phyloP scores from a whole-genome alignment of 2,888 invertebrate species.

The Apodemia duryi region DNA sequence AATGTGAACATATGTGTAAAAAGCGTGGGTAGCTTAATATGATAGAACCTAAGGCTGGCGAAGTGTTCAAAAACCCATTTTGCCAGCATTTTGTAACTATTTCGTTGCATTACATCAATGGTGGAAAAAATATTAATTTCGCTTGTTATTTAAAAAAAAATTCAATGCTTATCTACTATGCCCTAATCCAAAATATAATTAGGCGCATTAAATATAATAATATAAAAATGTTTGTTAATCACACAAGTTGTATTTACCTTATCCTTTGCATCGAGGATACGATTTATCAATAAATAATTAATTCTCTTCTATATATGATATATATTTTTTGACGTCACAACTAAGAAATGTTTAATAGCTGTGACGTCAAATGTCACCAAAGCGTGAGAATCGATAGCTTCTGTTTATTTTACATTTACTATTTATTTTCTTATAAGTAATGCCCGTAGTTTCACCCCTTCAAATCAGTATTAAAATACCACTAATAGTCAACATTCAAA shows the following conservation, averaged over 20 bases:
- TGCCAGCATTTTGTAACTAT: no score
- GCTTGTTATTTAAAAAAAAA: neutral
- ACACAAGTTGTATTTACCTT: neutral
- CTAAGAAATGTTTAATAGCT: neutral
- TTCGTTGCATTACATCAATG: no score
- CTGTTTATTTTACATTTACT: constrained; percentile 3
- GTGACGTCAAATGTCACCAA: neutral
- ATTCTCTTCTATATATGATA: neutral
- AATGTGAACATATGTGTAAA: no score
- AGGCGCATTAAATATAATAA: neutral
- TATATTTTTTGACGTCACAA: neutral
- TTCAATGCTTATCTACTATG: neutral
- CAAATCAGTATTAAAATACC: no score
- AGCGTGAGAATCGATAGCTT: neutral
- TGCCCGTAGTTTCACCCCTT: neutral
- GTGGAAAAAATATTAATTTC: no score
- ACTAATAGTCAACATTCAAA: no score
- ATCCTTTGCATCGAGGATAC: neutral
- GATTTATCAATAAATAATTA: neutral
- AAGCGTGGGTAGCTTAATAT: no score
- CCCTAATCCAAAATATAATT: neutral
- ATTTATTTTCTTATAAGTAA: neutral
- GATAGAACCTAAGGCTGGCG: no score
- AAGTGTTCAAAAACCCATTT: no score
- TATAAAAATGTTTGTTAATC: neutral